These are phyloP conservation scores for Anorthoa munda DNA, from an alignment of 2,888 invertebrate species.

Conservation along the genomic window DNA sequence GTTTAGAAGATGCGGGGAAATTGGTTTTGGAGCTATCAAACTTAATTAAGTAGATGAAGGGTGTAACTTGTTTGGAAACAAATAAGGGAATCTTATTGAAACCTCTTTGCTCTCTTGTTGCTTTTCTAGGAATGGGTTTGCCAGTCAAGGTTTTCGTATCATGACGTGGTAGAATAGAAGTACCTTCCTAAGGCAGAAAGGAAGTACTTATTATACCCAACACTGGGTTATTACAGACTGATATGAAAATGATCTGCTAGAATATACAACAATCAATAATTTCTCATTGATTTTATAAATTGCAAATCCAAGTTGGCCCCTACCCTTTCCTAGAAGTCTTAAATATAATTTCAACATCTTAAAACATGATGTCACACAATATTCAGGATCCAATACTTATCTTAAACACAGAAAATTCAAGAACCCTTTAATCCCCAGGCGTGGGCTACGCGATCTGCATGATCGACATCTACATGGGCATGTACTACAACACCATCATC, in stretches of 20 bases:
- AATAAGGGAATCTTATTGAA: neutral
- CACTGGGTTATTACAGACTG: too few species aligned
- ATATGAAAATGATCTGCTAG: neutral
- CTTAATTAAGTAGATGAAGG: slow-evolving; percentile 35
- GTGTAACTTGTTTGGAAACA: slow-evolving; percentile 24
- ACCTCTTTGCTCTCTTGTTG: neutral
- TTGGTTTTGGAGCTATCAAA: slow-evolving; percentile 49
- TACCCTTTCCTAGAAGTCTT: too few species aligned
- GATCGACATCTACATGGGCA: slow-evolving; percentile 98
- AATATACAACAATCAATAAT: neutral
- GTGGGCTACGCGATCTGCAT: slow-evolving; percentile 99
- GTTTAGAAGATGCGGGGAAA: slow-evolving; percentile 66
- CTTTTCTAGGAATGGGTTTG: neutral
- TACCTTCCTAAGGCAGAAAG: too few species aligned
- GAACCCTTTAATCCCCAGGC: slow-evolving; percentile 90
- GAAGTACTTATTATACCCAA: too few species aligned
- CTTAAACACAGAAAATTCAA: neutral
- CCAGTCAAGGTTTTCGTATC: neutral
- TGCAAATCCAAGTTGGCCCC: neutral
- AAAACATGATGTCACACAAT: too few species aligned
- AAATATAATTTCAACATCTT: too few species aligned
- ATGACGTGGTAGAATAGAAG: too few species aligned
- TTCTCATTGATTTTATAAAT: neutral
- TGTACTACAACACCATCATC: slow-evolving; percentile 99
- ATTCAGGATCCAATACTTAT: neutral